Evolutionary conservation across 2,797 vertebrate genomes (phyloP).

Genomic region (Myiothlypis chrysogaster): DNA sequence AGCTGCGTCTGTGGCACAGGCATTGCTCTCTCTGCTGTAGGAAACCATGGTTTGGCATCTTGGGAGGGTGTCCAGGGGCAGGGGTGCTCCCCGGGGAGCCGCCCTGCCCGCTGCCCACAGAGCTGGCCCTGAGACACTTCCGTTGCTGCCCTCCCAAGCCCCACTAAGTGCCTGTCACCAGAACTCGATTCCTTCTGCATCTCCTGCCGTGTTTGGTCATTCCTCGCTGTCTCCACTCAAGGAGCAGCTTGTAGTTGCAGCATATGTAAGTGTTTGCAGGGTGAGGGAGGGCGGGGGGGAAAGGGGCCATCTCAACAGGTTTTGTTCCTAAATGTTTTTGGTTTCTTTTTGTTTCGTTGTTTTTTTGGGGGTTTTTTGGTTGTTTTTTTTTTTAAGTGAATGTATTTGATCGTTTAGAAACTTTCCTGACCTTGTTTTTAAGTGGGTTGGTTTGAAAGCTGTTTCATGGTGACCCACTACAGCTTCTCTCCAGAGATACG

Average conservation of each 20-base stretch:
- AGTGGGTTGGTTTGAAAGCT: conserved; percentile 15
- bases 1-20: neutral
- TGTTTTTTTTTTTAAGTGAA: conserved; percentile 26
- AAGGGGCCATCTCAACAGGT: conserved; percentile 58
- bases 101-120: fast-evolving
- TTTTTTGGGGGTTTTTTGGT: neutral
- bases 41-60: conserved; percentile 29
- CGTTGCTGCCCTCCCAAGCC: conserved; percentile 54
- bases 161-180: conserved; percentile 73
- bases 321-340: conserved; percentile 38
- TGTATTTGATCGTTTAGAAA: conserved; percentile 59
- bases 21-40: neutral
- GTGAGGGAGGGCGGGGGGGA: conserved; percentile 36
- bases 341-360: neutral
- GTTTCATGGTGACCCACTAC: neutral
- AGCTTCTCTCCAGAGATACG: conserved; percentile 25
- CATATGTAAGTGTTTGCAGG: conserved; percentile 58
- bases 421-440: conserved; percentile 50
- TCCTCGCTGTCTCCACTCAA: neutral
- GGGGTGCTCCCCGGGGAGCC: fast-evolving
- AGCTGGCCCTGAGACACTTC: neutral
- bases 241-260: conserved; percentile 57
- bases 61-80: neutral
- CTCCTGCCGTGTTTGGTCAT: conserved; percentile 53
- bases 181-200: conserved; percentile 64